phyloP scores from a whole-genome alignment of 2,113 vertebrate genomes.

The Pantherophis guttatus region DNA sequence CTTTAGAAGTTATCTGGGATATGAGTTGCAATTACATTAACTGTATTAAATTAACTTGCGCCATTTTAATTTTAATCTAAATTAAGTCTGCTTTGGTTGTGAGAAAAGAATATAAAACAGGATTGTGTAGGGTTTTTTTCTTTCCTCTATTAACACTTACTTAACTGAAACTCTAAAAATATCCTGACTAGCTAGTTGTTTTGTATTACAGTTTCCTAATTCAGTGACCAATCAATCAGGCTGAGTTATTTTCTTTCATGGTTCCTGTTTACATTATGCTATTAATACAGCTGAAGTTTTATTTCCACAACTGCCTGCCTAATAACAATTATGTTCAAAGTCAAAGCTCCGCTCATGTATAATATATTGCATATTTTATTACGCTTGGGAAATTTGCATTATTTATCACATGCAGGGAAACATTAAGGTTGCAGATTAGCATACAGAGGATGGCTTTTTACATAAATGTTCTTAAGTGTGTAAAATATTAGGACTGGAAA shows the following conservation, averaged over 20 bases:
- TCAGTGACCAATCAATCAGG: not conserved
- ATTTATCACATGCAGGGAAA: constrained; percentile 55
- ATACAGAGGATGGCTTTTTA: constrained; percentile 47
- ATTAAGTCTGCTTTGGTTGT: not conserved
- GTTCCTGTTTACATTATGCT: not conserved
- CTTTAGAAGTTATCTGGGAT: not conserved
- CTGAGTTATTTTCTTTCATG: not conserved
- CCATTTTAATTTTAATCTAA: not conserved
- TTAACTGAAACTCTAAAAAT: not conserved
- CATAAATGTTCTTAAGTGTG: constrained; percentile 38
- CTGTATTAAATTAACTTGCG: not conserved
- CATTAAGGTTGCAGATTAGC: constrained; percentile 52
- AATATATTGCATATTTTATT: constrained; percentile 64
- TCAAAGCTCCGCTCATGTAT: constrained; percentile 60
- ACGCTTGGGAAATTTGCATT: constrained; percentile 50
- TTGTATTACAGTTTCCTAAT: constrained; percentile 1
- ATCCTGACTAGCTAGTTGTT: not conserved
- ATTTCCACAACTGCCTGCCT: constrained; percentile 24
- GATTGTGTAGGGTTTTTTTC: not conserved
- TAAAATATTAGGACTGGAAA: constrained; percentile 1
- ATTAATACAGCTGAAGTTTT: not conserved
- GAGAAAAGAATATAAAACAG: not conserved
- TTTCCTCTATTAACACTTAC: not conserved
- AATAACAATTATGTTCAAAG: constrained; percentile 37
- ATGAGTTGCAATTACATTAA: not conserved